Percentiles rank a stretch among this genome's conserved stretches.
These are phyloP conservation scores for Galago senegalensis DNA, from an alignment of 2,797 vertebrate genomes.

Conservation along the genomic window DNA sequence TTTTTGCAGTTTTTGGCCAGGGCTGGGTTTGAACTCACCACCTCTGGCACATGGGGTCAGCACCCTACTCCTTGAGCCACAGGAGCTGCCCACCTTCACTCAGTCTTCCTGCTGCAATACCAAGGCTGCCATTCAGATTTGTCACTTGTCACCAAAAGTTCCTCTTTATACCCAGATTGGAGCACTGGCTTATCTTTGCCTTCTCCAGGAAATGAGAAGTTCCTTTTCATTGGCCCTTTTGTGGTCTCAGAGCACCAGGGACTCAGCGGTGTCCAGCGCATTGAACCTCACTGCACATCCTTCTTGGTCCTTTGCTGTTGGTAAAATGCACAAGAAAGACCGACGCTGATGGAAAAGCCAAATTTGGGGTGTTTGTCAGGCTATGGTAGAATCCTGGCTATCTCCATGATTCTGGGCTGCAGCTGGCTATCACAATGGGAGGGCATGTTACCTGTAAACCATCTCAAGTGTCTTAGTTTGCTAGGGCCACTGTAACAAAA, in stretches of 20 bases:
- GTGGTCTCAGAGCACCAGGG: neutral
- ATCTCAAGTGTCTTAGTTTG: neutral
- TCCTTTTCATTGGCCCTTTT: conserved; percentile 5
- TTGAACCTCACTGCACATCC: neutral
- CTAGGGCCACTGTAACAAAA: neutral
- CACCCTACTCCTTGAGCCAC: no score
- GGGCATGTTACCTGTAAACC: neutral
- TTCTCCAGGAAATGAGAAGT: neutral
- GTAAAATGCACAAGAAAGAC: neutral
- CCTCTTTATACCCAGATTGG: neutral
- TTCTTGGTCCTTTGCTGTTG: neutral
- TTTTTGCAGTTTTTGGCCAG: no score
- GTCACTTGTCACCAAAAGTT: neutral
- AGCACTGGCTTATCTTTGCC: neutral
- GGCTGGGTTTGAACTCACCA: no score
- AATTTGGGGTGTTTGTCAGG: neutral
- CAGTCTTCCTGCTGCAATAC: neutral
- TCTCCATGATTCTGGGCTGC: neutral
- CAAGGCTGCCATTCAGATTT: neutral
- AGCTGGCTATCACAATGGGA: neutral
- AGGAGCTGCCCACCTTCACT: neutral
- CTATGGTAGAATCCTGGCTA: neutral
- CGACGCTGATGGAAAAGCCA: neutral
- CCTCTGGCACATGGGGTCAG: no score
- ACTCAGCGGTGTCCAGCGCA: neutral